Percentiles rank a stretch among this genome's conserved stretches.
Evolutionary conservation across 2,797 vertebrate species (phyloP).

Genomic region (Cyclura pinguis): DNA sequence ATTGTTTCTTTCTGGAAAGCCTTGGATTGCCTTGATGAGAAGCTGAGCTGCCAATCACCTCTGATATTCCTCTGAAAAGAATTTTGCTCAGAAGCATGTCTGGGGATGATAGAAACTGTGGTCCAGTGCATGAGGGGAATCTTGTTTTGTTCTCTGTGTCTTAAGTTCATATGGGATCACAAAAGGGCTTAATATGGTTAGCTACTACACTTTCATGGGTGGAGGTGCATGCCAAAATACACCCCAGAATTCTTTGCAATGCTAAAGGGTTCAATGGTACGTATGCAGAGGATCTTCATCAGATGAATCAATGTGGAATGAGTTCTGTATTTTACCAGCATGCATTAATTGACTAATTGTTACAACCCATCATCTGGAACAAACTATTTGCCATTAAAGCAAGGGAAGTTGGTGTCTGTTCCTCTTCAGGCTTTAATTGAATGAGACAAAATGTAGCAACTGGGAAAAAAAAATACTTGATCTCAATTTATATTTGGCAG

Average conservation of each 20-base stretch:
- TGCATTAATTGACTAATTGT: neutral
- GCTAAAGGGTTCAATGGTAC: neutral
- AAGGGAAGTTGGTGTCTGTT: neutral
- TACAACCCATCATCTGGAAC: neutral
- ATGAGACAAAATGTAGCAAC: neutral
- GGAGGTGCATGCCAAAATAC: neutral
- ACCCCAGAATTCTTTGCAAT: neutral
- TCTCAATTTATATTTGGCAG: neutral
- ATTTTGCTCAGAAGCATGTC: too few species aligned
- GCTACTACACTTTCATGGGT: too few species aligned
- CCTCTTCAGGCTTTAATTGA: slow-evolving; percentile 6
- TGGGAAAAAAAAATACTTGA: neutral
- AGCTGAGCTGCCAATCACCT: neutral
- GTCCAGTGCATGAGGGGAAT: too few species aligned
- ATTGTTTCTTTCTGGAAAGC: neutral
- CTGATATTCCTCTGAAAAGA: neutral
- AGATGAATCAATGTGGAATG: neutral
- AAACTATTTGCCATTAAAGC: neutral
- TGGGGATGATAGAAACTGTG: too few species aligned
- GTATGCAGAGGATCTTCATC: neutral
- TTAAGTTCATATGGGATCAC: neutral
- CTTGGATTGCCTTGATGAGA: too few species aligned
- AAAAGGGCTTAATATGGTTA: neutral
- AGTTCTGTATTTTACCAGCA: neutral
- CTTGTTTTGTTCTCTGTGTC: neutral